A percentile compares a stretch with the other conserved stretches of the same genome.
Conservation (phyloP, 2,888 invertebrate genomes). For the Monochamus alternatus region DNA sequence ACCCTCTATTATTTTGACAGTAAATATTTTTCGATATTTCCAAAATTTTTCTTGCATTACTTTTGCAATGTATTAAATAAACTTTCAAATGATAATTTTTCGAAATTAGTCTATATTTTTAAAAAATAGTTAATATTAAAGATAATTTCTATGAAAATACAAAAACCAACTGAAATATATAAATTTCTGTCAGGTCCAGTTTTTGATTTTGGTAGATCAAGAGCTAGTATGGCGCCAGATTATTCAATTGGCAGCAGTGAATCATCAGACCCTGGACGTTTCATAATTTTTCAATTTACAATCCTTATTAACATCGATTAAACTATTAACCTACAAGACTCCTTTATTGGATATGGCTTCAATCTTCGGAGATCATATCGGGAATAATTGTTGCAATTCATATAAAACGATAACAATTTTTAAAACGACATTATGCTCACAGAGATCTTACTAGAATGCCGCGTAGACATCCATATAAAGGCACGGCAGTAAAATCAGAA, state of each 20-base stretch:
- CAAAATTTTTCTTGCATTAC: too few species aligned
- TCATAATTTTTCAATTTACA: conserved; percentile 8
- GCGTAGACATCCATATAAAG: conserved; percentile 13
- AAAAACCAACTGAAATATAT: too few species aligned
- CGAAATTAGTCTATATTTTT: too few species aligned
- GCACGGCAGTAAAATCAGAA: not conserved
- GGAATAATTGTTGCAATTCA: conserved; percentile 2
- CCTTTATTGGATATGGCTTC: not conserved
- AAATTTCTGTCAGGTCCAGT: too few species aligned
- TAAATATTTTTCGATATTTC: too few species aligned
- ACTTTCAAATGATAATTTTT: too few species aligned
- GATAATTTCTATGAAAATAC: too few species aligned
- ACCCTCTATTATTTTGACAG: too few species aligned
- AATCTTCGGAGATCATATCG: not conserved
- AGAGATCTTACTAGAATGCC: not conserved
- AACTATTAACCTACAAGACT: conserved; percentile 11
- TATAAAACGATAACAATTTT: not conserved
- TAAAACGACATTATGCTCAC: not conserved
- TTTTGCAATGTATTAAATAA: too few species aligned
- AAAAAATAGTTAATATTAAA: too few species aligned
- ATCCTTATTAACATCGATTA: conserved; percentile 13
- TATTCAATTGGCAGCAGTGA: conserved; percentile 1
- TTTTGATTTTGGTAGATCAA: too few species aligned
- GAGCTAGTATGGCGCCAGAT: too few species aligned
- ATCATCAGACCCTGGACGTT: not conserved